These are phyloP conservation scores for Plectrocnemia conspersa DNA, from an alignment of 1,140 invertebrate genomes.

Conservation along the genomic window DNA sequence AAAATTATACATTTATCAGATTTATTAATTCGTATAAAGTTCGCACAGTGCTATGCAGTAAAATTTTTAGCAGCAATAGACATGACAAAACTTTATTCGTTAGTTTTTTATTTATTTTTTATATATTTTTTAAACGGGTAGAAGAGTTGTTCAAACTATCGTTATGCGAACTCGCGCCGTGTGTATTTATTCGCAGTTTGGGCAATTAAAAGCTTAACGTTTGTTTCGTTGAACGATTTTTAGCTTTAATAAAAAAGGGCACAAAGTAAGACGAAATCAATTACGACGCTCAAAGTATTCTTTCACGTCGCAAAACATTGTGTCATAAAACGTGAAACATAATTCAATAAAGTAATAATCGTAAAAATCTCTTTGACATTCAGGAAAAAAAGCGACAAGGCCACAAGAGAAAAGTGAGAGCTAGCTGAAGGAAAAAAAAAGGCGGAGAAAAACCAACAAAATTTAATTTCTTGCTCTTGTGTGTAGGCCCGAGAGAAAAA, in stretches of 20 bases:
- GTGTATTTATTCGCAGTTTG: conserved; percentile 33
- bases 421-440: neutral
- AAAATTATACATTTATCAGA: too few relatives aligned
- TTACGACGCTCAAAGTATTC: too few relatives aligned
- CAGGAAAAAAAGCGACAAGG: too few relatives aligned
- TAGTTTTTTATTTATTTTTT: conserved; percentile 15
- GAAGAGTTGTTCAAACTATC: conserved; percentile 34
- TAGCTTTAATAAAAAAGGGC: too few relatives aligned
- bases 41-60: conserved; percentile 2
- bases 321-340: conserved; percentile 11
- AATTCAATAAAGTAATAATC: conserved; percentile 19
- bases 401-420: too few relatives aligned
- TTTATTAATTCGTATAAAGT: neutral
- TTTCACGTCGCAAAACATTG: too few relatives aligned
- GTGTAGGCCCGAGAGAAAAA: conserved; percentile 11
- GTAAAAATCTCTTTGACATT: conserved; percentile 20
- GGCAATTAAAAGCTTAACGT: conserved; percentile 31
- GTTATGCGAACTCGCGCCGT: conserved; percentile 30
- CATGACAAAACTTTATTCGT: conserved; percentile 27
- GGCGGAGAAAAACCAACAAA: conserved; percentile 19
- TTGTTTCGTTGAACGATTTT: too few relatives aligned
- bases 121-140: conserved; percentile 16
- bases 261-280: too few relatives aligned
- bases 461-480: conserved; percentile 27
- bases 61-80: conserved; percentile 21